phyloP scores from a whole-genome alignment of 2,113 vertebrate species.

The Catharus minimus region DNA sequence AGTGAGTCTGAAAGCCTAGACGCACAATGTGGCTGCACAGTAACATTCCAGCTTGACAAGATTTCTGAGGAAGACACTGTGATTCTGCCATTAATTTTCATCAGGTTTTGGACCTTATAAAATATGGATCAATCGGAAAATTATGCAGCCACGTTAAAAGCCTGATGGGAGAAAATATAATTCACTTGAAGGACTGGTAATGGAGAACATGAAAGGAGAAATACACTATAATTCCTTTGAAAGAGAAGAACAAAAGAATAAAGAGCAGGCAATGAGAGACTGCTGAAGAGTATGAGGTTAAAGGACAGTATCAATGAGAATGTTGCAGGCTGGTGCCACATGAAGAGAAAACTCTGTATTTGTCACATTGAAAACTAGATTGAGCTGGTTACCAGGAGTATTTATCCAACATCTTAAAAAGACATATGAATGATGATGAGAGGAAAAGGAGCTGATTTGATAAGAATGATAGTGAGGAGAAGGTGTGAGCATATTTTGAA shows the following conservation, averaged over 20 bases:
- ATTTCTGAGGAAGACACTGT: not conserved
- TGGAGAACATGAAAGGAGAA: not conserved
- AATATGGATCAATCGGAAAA: not conserved
- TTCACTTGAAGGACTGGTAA: not conserved
- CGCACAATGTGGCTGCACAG: not conserved
- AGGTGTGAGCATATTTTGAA: not conserved
- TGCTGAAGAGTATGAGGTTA: not conserved
- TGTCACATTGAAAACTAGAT: not conserved
- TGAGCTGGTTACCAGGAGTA: not conserved
- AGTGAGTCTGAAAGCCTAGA: not conserved
- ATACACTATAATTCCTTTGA: not conserved
- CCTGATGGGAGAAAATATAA: not conserved
- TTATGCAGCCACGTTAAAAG: not conserved
- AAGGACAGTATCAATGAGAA: not conserved
- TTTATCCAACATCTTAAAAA: not conserved
- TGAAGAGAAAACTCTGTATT: not conserved
- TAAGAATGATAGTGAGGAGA: not conserved
- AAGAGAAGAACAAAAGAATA: not conserved
- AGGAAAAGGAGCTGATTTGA: not conserved
- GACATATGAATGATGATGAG: not conserved
- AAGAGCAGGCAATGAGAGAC: not conserved
- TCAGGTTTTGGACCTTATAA: not conserved
- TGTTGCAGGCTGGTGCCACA: not conserved
- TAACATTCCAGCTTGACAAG: not conserved
- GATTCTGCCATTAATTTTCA: not conserved